Evolutionary conservation across 2,113 vertebrate species (phyloP).

Genomic region (Peromyscus maniculatus): DNA sequence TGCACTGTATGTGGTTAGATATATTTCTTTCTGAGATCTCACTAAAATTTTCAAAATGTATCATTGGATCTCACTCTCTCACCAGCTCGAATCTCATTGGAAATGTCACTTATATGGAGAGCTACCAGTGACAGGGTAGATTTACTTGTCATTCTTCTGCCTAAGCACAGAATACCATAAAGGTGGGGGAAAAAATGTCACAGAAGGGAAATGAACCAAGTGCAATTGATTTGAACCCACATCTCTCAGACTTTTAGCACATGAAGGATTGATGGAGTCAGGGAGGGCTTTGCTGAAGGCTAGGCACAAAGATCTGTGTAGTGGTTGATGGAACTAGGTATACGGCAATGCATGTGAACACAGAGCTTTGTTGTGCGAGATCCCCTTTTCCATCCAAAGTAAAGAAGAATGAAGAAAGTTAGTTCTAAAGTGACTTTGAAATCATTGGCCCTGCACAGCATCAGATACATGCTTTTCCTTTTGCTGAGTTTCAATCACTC

Average conservation of each 20-base stretch:
- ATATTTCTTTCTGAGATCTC: constrained; percentile 85
- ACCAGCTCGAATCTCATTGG: constrained; percentile 48
- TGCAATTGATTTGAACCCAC: background rate
- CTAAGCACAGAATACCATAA: accelerated
- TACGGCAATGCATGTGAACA: background rate
- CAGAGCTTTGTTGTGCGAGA: background rate
- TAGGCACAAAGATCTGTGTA: background rate
- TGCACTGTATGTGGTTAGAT: constrained; percentile 86
- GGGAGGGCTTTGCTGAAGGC: background rate
- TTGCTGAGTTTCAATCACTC: background rate
- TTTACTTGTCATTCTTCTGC: background rate
- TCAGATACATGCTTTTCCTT: background rate
- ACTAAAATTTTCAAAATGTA: constrained; percentile 79
- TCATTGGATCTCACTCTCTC: constrained; percentile 55
- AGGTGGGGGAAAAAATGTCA: background rate
- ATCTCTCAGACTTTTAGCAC: background rate
- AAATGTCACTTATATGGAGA: constrained; percentile 58
- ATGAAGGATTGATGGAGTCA: background rate
- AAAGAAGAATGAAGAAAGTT: background rate
- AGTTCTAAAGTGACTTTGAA: background rate
- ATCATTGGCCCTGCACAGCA: background rate
- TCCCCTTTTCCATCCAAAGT: background rate
- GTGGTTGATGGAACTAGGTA: background rate
- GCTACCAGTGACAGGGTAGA: constrained; percentile 42
- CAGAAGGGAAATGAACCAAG: background rate